Evolutionary conservation across 2,888 invertebrate species (phyloP), one percentile per base, ranked within the genome.

Genomic region (Arge pagana): DNA sequence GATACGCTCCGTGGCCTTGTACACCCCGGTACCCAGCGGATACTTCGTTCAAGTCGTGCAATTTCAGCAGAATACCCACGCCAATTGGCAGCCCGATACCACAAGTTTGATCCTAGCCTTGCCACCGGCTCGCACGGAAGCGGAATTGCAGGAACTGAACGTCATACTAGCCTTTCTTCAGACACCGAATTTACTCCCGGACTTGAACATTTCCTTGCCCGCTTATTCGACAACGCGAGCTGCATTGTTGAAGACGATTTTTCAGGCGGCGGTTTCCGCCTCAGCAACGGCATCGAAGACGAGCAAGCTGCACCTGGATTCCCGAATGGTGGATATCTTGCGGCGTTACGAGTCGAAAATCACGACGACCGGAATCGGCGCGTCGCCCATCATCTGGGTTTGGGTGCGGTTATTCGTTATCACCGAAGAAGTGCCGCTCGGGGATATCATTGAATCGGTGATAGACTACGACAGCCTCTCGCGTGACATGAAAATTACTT

Each of bases 51-150:
- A 48, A 50, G 24, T 53, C 43, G 52, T 50, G 43, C 36, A 39
- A 54, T 36, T 54, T 51, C 49, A 55, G 36, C 23, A 37, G 16
- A 52, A 49, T 2, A 45, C 39, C 24, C 19, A 49, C 19, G 49
- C 37, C 35, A 45, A 55, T 21, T 61, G 62, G 62, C 41, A 52
- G 28, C 56, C 54, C 3, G 56, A 58, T 35, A 31, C 55, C 10
- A 39, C 45, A 5, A 53, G 48, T 31, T 52, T 64, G 28, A 48
- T 57, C 7, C 7, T 18, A 7, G 56, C 53, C 31, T 33, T 64
- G 13, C 56, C 56, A 19, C 13, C 13, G 5, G 11, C 54, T 2
- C 37, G 4, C 3, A 53, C 26, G 19, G 2, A 15, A 0, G 8
- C 6, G 6, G 42, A 58, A 52, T 31, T 5, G 0, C 10, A 11